Evolutionary conservation across 2,888 invertebrate species (phyloP).

Genomic region (Acanthosoma haemorrhoidale): DNA sequence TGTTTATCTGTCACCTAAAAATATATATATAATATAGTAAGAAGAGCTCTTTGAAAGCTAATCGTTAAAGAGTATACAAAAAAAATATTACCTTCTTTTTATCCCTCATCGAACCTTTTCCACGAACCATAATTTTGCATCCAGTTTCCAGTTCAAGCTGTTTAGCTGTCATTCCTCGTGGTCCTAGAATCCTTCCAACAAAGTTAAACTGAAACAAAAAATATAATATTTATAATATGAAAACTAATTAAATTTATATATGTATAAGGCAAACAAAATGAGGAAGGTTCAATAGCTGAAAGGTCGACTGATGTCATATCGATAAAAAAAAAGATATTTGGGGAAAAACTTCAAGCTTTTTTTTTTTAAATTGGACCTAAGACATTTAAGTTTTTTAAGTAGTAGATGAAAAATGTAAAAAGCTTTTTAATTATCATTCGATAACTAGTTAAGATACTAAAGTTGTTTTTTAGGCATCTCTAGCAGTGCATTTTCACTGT

Average conservation of each 20-base stretch:
- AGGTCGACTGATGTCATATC: not conserved
- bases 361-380: not conserved
- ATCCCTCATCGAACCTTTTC: conserved; percentile 98
- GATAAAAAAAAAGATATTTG: not conserved
- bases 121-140: conserved; percentile 99
- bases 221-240: conserved; percentile 42
- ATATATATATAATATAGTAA: too few species aligned
- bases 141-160: conserved; percentile 99
- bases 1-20: too few species aligned
- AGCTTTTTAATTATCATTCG: too few species aligned
- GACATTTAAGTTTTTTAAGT: too few species aligned
- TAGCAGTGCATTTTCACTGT: too few species aligned
- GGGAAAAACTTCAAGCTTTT: not conserved
- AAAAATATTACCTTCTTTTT: conserved; percentile 84
- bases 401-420: too few species aligned
- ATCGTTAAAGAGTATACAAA: not conserved
- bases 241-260: not conserved
- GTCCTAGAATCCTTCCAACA: conserved; percentile 98
- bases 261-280: not conserved
- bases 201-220: conserved; percentile 91
- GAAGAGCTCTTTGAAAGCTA: too few species aligned
- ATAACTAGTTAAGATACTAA: too few species aligned
- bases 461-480: too few species aligned
- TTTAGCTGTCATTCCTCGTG: conserved; percentile 99
- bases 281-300: not conserved